Evolutionary conservation across 2,888 invertebrate species (phyloP).

Genomic region (Epinotia bilunana): DNA sequence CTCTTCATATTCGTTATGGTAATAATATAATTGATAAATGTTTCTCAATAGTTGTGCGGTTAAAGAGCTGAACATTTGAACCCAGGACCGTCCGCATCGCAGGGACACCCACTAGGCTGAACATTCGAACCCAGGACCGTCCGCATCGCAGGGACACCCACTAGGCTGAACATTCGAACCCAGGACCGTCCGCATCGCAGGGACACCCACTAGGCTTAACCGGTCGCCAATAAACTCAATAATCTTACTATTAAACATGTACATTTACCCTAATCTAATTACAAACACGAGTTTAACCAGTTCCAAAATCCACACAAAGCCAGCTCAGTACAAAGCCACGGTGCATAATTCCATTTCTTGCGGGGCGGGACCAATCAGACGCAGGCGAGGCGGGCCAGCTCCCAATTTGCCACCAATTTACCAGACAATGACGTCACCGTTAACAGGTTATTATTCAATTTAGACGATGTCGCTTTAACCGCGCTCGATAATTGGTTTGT

Average conservation of each 20-base stretch:
- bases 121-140: too few species aligned
- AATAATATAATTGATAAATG: not conserved
- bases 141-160: too few species aligned
- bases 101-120: too few species aligned
- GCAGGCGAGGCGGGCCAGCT: slow-evolving; percentile 58
- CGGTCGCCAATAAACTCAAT: too few species aligned
- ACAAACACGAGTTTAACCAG: not conserved
- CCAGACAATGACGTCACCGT: slow-evolving; percentile 67
- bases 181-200: too few species aligned
- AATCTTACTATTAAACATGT: too few species aligned
- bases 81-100: too few species aligned
- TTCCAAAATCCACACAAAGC: slow-evolving; percentile 1
- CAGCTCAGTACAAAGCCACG: slow-evolving; percentile 6
- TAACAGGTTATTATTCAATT: slow-evolving; percentile 80
- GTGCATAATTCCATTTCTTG: slow-evolving; percentile 25
- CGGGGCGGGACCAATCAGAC: slow-evolving; percentile 30
- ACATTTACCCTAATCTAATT: not conserved
- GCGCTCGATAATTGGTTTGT: slow-evolving; percentile 30
- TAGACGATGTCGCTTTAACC: slow-evolving; percentile 48
- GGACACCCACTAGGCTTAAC: too few species aligned
- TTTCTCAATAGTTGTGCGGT: too few species aligned
- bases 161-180: too few species aligned
- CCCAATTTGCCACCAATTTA: slow-evolving; percentile 82
- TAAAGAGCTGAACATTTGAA: too few species aligned
- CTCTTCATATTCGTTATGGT: not conserved